Conservation (phyloP, 2,888 invertebrate species). For the Nycteola revayana region DNA sequence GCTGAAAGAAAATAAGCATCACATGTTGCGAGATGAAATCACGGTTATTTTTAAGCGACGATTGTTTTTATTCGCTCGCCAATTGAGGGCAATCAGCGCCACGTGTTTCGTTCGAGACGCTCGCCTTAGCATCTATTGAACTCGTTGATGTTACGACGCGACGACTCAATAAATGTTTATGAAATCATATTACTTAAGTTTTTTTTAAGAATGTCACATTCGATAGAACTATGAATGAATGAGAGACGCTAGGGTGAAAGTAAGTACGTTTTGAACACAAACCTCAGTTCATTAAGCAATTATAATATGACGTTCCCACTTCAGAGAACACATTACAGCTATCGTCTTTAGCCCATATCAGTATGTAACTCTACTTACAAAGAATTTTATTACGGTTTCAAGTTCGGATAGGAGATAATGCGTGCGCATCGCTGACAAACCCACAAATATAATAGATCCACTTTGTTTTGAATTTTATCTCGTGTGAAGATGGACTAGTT, state of each 20-base stretch:
- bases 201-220: neutral
- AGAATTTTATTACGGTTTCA: conserved; percentile 67
- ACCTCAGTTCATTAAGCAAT: too few relatives aligned
- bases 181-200: conserved; percentile 9
- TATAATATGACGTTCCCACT: conserved; percentile 37
- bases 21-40: conserved; percentile 79
- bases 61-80: conserved; percentile 82
- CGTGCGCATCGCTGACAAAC: conserved; percentile 59
- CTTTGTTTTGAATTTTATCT: conserved; percentile 33
- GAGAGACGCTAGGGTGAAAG: too few relatives aligned
- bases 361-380: conserved; percentile 30
- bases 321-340: conserved; percentile 24
- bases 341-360: conserved; percentile 28
- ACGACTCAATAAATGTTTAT: conserved; percentile 40
- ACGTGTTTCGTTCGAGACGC: conserved; percentile 74
- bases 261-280: too few relatives aligned
- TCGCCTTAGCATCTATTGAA: conserved; percentile 68
- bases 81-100: conserved; percentile 81
- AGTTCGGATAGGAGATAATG: conserved; percentile 70
- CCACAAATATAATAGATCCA: conserved; percentile 56
- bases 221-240: too few relatives aligned
- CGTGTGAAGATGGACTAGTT: too few relatives aligned
- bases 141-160: conserved; percentile 52
- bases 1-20: conserved; percentile 69
- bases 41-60: conserved; percentile 81